A percentile compares a stretch with the other conserved stretches of the same genome.
Evolutionary conservation across 2,888 invertebrate genomes (phyloP).

Genomic region (Eristalis intricaria): DNA sequence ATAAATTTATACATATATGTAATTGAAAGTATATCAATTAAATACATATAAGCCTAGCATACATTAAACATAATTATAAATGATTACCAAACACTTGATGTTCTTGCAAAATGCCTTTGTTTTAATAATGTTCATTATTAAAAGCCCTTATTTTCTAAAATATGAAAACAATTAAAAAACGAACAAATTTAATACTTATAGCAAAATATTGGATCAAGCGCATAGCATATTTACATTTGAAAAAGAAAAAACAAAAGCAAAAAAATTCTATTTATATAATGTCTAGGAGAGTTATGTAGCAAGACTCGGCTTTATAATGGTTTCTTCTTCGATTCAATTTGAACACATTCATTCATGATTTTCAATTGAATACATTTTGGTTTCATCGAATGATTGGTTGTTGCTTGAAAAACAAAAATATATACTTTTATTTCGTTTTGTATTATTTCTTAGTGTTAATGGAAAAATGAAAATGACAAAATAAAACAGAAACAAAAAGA

Average conservation of each 20-base stretch:
- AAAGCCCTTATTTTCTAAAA: slow-evolving; percentile 57
- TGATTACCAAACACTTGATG: slow-evolving; percentile 63
- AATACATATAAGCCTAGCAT: slow-evolving; percentile 54
- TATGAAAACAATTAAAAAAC: slow-evolving; percentile 13
- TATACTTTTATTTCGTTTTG: slow-evolving; percentile 9
- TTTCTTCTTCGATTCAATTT: slow-evolving; percentile 35
- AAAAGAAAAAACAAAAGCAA: slow-evolving; percentile 18
- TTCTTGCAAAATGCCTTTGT: slow-evolving; percentile 73
- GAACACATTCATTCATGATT: not conserved
- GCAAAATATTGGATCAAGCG: slow-evolving; percentile 68
- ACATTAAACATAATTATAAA: slow-evolving; percentile 37
- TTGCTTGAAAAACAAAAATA: slow-evolving; percentile 34
- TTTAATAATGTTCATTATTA: slow-evolving; percentile 75
- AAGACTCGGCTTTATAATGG: slow-evolving; percentile 60
- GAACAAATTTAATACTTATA: slow-evolving; percentile 45
- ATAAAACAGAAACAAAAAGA: slow-evolving; percentile 2
- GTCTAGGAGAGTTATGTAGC: slow-evolving; percentile 48
- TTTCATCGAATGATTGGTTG: slow-evolving; percentile 47
- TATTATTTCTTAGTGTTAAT: slow-evolving; percentile 38
- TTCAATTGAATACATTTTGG: not conserved
- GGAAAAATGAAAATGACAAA: slow-evolving; percentile 8
- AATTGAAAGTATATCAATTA: slow-evolving; percentile 59
- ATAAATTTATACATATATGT: slow-evolving; percentile 18
- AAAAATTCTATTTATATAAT: slow-evolving; percentile 45
- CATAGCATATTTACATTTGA: slow-evolving; percentile 67